phyloP scores from a whole-genome alignment of 2,888 invertebrate genomes.

The Lacanobia oleracea region DNA sequence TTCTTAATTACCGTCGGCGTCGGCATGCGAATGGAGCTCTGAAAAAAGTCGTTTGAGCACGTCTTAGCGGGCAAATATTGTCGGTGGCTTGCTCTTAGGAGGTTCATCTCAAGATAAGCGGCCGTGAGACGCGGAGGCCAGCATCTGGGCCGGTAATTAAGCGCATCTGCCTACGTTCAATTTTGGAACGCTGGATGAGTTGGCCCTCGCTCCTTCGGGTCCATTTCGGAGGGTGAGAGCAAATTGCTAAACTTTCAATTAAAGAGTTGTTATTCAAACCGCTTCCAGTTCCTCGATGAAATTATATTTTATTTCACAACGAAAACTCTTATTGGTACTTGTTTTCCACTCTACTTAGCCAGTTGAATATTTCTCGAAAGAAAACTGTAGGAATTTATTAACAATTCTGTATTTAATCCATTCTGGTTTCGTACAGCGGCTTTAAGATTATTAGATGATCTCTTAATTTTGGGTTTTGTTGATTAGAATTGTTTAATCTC shows the following conservation, averaged over 20 bases:
- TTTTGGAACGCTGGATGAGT: constrained; percentile 89
- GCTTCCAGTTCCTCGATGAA: constrained; percentile 83
- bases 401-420: constrained; percentile 76
- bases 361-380: constrained; percentile 80
- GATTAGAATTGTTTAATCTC: constrained; percentile 32
- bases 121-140: constrained; percentile 76
- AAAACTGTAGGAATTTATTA: constrained; percentile 79
- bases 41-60: constrained; percentile 80
- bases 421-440: constrained; percentile 57
- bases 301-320: constrained; percentile 89
- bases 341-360: constrained; percentile 81
- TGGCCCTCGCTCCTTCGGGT: constrained; percentile 86
- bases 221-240: constrained; percentile 89
- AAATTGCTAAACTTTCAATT: constrained; percentile 91
- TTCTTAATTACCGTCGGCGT: constrained; percentile 75
- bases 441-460: constrained; percentile 66
- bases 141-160: constrained; percentile 89
- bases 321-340: constrained; percentile 84
- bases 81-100: constrained; percentile 77
- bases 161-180: constrained; percentile 90
- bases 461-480: constrained; percentile 52
- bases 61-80: constrained; percentile 82
- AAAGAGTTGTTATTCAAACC: constrained; percentile 91
- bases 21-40: constrained; percentile 76
- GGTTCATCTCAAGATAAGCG: constrained; percentile 87